Percentiles rank a stretch among this genome's conserved stretches.
Conservation (phyloP, 2,888 invertebrate genomes). For the Bruchidius siliquastri region DNA sequence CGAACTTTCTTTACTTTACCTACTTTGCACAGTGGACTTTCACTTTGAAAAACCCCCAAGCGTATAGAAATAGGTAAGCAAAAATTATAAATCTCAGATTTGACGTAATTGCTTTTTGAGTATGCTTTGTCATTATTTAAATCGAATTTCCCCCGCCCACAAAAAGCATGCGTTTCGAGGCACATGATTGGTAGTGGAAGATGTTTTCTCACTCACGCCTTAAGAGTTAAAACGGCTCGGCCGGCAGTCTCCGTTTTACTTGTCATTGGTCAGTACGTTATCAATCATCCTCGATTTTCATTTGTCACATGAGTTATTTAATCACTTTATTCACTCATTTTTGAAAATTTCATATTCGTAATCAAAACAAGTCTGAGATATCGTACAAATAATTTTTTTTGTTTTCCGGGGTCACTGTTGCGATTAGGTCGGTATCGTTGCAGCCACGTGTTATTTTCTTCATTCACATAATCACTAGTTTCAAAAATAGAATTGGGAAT, state of each 20-base stretch:
- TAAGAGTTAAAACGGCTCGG: too few relatives aligned
- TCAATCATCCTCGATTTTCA: neutral
- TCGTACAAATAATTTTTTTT: too few relatives aligned
- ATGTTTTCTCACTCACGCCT: neutral
- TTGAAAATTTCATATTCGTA: neutral
- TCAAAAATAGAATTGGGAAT: neutral
- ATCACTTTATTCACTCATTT: too few relatives aligned
- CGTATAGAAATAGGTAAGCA: too few relatives aligned
- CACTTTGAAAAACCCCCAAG: too few relatives aligned
- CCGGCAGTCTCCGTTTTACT: neutral
- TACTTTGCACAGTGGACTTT: too few relatives aligned
- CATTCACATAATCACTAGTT: neutral
- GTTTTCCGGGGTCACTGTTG: neutral
- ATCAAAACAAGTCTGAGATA: neutral
- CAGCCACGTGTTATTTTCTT: neutral
- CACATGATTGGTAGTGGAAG: neutral
- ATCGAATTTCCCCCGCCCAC: neutral
- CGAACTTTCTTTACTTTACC: too few relatives aligned
- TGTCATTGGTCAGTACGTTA: neutral
- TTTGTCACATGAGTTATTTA: neutral
- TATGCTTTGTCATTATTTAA: neutral
- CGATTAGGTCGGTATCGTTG: neutral
- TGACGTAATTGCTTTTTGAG: neutral
- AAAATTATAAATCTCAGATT: neutral
- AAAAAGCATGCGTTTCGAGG: neutral